Evolutionary conservation across 2,888 invertebrate species (phyloP).

Genomic region (Leptarthrus brevirostris): DNA sequence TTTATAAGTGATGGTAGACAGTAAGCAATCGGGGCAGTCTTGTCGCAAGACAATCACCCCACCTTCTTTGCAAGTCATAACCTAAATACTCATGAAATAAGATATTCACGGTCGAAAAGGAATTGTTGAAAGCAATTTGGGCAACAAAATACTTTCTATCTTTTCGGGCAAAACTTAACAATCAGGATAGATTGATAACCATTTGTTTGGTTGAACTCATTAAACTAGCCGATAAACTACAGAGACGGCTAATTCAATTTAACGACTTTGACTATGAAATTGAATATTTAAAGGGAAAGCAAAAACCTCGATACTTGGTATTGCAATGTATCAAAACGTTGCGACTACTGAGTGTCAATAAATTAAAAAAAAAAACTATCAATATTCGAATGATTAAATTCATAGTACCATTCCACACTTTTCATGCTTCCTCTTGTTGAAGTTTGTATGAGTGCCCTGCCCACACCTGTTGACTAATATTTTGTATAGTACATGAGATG

Average conservation of each 20-base stretch:
- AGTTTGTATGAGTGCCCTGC: too few species aligned
- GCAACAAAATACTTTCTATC: slow-evolving; percentile 60
- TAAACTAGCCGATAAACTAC: slow-evolving; percentile 60
- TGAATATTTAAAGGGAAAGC: slow-evolving; percentile 47
- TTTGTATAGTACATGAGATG: too few species aligned
- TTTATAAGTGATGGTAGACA: background rate
- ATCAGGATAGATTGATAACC: slow-evolving; percentile 62
- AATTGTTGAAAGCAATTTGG: slow-evolving; percentile 59
- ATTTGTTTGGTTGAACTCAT: slow-evolving; percentile 53
- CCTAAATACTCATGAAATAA: slow-evolving; percentile 53
- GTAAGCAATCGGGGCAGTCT: background rate
- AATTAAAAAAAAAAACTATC: too few species aligned
- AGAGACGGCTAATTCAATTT: slow-evolving; percentile 58
- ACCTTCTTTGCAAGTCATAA: slow-evolving; percentile 47
- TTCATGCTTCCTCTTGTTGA: too few species aligned
- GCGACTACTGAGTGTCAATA: too few species aligned
- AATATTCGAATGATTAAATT: too few species aligned
- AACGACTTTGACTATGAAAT: slow-evolving; percentile 55
- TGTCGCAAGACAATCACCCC: slow-evolving; percentile 2
- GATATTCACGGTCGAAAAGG: slow-evolving; percentile 59
- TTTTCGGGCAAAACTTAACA: too few species aligned
- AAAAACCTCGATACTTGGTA: too few species aligned
- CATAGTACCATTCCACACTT: too few species aligned
- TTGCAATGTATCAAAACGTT: too few species aligned
- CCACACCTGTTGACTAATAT: too few species aligned